A percentile compares a stretch with the other conserved stretches of the same genome.
phyloP scores from a whole-genome alignment of 1,140 invertebrate genomes.

The Catajapyx aquilonaris region DNA sequence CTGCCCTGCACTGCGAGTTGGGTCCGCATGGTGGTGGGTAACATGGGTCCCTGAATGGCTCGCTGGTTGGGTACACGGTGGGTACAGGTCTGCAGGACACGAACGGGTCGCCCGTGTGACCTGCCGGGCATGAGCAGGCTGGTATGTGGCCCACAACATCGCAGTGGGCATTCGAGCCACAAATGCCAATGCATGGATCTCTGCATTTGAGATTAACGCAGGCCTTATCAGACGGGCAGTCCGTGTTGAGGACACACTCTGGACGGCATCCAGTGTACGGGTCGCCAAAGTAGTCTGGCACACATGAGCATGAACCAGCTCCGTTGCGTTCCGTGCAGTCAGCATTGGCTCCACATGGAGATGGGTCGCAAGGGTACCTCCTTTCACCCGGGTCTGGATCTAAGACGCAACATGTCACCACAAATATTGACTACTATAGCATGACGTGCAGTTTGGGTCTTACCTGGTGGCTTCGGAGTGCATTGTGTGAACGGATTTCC shows the following conservation, averaged over 20 bases:
- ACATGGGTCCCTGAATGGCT: constrained; percentile 43
- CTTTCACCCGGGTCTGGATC: constrained; percentile 1
- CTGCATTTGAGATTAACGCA: constrained; percentile 19
- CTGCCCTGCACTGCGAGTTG: constrained; percentile 42
- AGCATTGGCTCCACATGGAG: constrained; percentile 19
- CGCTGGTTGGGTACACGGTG: no score
- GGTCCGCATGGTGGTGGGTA: constrained; percentile 51
- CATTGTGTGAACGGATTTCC: constrained; percentile 66
- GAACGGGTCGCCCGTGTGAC: constrained; percentile 17
- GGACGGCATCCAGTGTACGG: constrained; percentile 16
- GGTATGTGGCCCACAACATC: constrained; percentile 19
- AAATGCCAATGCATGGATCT: constrained; percentile 19
- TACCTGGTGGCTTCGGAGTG: constrained; percentile 34
- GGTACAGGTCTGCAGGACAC: constrained; percentile 14
- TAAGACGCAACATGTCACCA: constrained; percentile 3
- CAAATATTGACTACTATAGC: neutral
- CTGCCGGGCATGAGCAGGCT: constrained; percentile 17
- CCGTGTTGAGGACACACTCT: constrained; percentile 17
- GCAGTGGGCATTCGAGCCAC: constrained; percentile 20
- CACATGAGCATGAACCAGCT: constrained; percentile 17
- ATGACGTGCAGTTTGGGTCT: constrained; percentile 12
- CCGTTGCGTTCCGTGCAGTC: constrained; percentile 18
- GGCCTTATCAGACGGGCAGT: constrained; percentile 19
- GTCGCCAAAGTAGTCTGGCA: constrained; percentile 17
- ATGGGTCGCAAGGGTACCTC: constrained; percentile 15